phyloP scores from a whole-genome alignment of 2,797 vertebrate genomes.

The Gastrophryne carolinensis region DNA sequence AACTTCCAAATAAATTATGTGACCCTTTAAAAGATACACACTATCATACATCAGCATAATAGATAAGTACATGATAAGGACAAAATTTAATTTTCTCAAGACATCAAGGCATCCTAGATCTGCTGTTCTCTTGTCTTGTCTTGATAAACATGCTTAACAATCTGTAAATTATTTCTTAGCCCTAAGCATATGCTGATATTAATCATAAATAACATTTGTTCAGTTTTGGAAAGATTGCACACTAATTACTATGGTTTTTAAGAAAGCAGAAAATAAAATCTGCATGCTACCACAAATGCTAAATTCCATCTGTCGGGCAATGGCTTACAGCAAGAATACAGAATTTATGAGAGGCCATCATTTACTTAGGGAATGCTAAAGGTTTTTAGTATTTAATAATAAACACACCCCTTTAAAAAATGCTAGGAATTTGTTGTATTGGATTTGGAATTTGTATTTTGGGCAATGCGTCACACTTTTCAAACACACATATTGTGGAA shows the following conservation, averaged over 20 bases:
- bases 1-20: slow-evolving; percentile 53
- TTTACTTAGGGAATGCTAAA: too few relatives aligned
- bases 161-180: slow-evolving; percentile 63
- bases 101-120: slow-evolving; percentile 56
- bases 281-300: neutral
- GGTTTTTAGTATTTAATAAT: too few relatives aligned
- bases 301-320: too few relatives aligned
- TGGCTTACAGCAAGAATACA: too few relatives aligned
- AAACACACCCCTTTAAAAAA: too few relatives aligned
- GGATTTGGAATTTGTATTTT: too few relatives aligned
- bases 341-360: too few relatives aligned
- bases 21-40: slow-evolving; percentile 55
- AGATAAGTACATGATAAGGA: slow-evolving; percentile 55
- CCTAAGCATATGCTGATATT: slow-evolving; percentile 62
- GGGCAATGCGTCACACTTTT: too few relatives aligned
- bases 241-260: slow-evolving; percentile 27
- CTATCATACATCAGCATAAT: slow-evolving; percentile 53
- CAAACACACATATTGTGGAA: too few relatives aligned
- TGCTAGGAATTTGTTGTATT: too few relatives aligned
- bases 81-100: slow-evolving; percentile 60
- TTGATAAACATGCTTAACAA: slow-evolving; percentile 60
- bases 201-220: slow-evolving; percentile 58
- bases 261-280: neutral
- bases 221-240: slow-evolving; percentile 9
- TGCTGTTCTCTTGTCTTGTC: slow-evolving; percentile 53